Conservation (phyloP, 2,888 invertebrate species). For the Pogonocherus hispidulus region DNA sequence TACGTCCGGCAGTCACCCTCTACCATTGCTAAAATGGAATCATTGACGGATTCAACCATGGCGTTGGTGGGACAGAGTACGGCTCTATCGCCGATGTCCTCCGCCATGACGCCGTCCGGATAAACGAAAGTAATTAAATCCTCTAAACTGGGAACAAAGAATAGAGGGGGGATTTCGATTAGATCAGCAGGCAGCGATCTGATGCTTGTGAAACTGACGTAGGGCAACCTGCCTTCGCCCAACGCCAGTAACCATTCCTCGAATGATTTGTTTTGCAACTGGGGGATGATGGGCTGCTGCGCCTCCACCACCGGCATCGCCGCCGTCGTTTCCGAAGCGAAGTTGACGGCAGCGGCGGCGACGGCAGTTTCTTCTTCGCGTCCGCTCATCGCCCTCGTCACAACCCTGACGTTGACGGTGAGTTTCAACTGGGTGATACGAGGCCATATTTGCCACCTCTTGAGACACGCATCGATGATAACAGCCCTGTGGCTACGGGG, state of each 20-base stretch:
- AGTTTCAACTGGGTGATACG: too few species aligned
- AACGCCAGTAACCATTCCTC: conserved; percentile 33
- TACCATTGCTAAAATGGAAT: conserved; percentile 4
- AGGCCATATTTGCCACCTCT: too few species aligned
- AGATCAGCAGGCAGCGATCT: conserved; percentile 23
- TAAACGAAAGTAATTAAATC: conserved; percentile 14
- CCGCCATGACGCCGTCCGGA: neutral
- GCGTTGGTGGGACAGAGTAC: conserved; percentile 34
- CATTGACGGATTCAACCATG: conserved; percentile 24
- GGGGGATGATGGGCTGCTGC: too few species aligned
- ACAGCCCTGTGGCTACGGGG: conserved; percentile 24
- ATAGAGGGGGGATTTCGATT: conserved; percentile 33
- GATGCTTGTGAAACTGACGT: neutral
- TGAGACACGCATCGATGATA: conserved; percentile 33
- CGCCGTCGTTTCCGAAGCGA: conserved; percentile 11
- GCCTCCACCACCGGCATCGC: neutral
- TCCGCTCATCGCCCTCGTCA: too few species aligned
- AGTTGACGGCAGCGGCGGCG: too few species aligned
- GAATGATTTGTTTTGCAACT: too few species aligned
- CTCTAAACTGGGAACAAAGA: neutral
- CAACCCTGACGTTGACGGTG: too few species aligned
- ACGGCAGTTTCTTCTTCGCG: too few species aligned
- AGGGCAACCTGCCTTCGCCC: conserved; percentile 25
- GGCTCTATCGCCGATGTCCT: conserved; percentile 7
- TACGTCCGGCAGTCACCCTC: neutral